Conservation (phyloP, 2,797 vertebrate species). For the Serranus cabrilla region DNA sequence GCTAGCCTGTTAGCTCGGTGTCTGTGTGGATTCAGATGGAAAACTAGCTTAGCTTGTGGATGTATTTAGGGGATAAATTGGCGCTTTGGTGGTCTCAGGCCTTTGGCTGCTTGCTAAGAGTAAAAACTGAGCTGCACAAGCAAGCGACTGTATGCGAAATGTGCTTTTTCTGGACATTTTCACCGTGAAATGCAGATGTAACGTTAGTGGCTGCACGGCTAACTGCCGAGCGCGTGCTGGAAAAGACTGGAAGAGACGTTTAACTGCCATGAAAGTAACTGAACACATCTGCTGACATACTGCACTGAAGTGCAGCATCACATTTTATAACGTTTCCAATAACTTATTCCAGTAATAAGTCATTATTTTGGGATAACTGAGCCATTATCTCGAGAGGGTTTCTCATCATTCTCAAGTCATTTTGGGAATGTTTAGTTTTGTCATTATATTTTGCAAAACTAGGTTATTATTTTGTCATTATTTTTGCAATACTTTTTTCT, state of each 20-base stretch:
- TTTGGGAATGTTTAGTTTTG: no score
- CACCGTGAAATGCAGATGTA: slow-evolving; percentile 23
- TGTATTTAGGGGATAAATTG: slow-evolving; percentile 5
- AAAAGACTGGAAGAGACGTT: not conserved
- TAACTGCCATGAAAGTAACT: not conserved
- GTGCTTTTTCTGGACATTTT: not conserved
- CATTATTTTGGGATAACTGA: no score
- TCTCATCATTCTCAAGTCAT: no score
- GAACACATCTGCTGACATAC: no score
- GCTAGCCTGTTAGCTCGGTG: not conserved
- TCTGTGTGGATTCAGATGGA: not conserved
- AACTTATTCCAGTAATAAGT: no score
- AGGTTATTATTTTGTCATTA: no score
- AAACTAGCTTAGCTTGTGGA: slow-evolving; percentile 13
- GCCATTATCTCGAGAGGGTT: no score
- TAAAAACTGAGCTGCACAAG: not conserved
- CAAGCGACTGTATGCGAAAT: not conserved
- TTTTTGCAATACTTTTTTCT: no score
- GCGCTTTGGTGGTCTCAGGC: slow-evolving; percentile 35
- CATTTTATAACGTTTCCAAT: no score
- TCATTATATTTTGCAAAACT: no score
- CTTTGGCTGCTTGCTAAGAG: slow-evolving; percentile 1
- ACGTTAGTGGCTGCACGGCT: not conserved
- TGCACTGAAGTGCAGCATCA: no score
- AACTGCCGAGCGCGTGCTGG: not conserved